Conservation (phyloP, 2,797 vertebrate genomes). For the Centropyge bicolor region DNA sequence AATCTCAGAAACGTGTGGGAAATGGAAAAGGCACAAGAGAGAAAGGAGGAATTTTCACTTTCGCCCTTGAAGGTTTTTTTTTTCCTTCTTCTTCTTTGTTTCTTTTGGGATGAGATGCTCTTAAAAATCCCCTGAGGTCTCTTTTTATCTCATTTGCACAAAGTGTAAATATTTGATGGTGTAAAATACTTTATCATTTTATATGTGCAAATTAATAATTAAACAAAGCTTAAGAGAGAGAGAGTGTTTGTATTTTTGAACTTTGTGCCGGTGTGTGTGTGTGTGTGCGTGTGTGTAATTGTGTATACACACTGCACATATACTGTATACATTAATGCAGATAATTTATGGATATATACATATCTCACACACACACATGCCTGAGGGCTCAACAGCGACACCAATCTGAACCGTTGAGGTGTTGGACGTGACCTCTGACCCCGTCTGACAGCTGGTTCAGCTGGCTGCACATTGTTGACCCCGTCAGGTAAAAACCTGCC, state of each 20-base stretch:
- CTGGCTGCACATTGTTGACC: conserved; percentile 38
- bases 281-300: background rate
- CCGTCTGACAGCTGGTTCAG: conserved; percentile 41
- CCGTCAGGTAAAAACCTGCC: conserved; percentile 43
- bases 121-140: conserved; percentile 1
- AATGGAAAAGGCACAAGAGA: background rate
- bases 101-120: conserved; percentile 22
- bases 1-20: conserved; percentile 18
- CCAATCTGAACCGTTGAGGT: conserved; percentile 21
- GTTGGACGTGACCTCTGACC: conserved; percentile 54
- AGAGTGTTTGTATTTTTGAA: conserved; percentile 28
- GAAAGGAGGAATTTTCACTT: conserved; percentile 3
- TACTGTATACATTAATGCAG: background rate
- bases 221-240: conserved; percentile 34
- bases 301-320: background rate
- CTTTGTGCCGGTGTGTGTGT: background rate
- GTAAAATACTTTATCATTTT: conserved; percentile 45
- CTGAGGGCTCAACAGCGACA: conserved; percentile 17
- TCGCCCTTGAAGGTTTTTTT: conserved; percentile 11
- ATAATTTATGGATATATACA: background rate
- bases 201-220: conserved; percentile 48
- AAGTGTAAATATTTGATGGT: conserved; percentile 56
- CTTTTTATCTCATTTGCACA: conserved; percentile 42
- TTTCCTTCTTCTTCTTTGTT: conserved; percentile 1
- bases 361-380: background rate